Evolutionary conservation across 2,113 vertebrate species (phyloP).

Genomic region (Pelodiscus sinensis): DNA sequence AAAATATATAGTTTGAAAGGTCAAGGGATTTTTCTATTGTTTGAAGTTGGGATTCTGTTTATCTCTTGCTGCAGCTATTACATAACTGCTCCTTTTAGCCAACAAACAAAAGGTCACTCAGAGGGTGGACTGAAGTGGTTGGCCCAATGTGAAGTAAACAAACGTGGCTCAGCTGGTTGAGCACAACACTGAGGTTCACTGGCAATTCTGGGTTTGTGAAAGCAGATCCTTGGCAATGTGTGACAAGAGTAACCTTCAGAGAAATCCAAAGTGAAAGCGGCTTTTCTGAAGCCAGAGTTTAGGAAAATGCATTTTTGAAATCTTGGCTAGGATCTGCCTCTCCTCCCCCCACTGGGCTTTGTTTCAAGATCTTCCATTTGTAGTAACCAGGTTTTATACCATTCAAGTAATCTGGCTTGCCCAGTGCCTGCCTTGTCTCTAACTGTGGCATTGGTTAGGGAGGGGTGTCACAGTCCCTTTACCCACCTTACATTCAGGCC

Average conservation of each 20-base stretch:
- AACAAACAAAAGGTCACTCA: constrained; percentile 75
- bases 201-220: constrained; percentile 56
- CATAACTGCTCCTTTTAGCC: constrained; percentile 69
- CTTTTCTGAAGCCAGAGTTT: constrained; percentile 58
- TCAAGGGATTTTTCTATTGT: constrained; percentile 34
- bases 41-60: constrained; percentile 40
- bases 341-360: background rate
- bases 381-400: background rate
- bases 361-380: constrained; percentile 23
- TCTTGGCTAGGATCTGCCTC: background rate
- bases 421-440: accelerated
- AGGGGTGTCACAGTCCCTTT: background rate
- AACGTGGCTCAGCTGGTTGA: constrained; percentile 54
- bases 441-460: background rate
- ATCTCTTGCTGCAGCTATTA: constrained; percentile 40
- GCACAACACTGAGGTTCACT: constrained; percentile 50
- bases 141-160: constrained; percentile 75
- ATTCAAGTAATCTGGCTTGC: background rate
- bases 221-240: constrained; percentile 17
- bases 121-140: constrained; percentile 76
- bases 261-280: constrained; percentile 31
- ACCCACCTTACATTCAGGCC: background rate
- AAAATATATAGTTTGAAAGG: background rate
- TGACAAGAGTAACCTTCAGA: constrained; percentile 30
- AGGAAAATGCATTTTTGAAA: constrained; percentile 55